These are phyloP conservation scores for Mimumesa dahlbomi DNA, from an alignment of 2,888 invertebrate species.

Conservation along the genomic window DNA sequence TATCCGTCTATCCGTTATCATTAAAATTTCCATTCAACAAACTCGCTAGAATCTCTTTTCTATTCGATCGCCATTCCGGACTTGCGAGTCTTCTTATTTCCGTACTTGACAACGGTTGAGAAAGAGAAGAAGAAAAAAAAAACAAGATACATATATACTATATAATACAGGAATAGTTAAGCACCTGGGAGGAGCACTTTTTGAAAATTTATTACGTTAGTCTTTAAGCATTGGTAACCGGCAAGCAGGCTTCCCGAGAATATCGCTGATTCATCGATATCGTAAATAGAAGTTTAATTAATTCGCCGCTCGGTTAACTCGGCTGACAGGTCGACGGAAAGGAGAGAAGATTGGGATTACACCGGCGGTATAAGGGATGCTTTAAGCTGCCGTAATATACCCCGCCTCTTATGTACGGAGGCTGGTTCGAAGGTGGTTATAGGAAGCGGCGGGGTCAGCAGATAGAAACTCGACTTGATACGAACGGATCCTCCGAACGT, in stretches of 20 bases:
- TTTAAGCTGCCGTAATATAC: conserved; percentile 69
- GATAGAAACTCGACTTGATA: conserved; percentile 49
- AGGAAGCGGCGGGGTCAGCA: conserved; percentile 61
- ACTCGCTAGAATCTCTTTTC: too few species aligned
- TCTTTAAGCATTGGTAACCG: conserved; percentile 47
- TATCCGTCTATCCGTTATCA: too few species aligned
- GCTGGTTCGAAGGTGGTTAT: conserved; percentile 38
- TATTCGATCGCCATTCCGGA: too few species aligned
- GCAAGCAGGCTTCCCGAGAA: conserved; percentile 40
- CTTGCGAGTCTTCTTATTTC: too few species aligned
- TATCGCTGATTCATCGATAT: conserved; percentile 80
- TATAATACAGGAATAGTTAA: too few species aligned
- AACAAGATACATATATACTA: too few species aligned
- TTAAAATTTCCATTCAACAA: too few species aligned
- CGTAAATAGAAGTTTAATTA: conserved; percentile 80
- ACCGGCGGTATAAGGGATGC: conserved; percentile 65
- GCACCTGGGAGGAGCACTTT: conserved; percentile 40
- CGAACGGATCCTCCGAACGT: conserved; percentile 13
- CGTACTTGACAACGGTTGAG: too few species aligned
- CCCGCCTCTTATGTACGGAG: conserved; percentile 54
- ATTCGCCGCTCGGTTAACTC: conserved; percentile 78
- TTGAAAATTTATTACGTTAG: conserved; percentile 59
- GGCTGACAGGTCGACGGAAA: conserved; percentile 73
- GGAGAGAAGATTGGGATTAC: conserved; percentile 68
- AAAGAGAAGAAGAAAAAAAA: too few species aligned